These are phyloP conservation scores for Microplitis mediator DNA, from an alignment of 1,140 invertebrate species.

Conservation along the genomic window DNA sequence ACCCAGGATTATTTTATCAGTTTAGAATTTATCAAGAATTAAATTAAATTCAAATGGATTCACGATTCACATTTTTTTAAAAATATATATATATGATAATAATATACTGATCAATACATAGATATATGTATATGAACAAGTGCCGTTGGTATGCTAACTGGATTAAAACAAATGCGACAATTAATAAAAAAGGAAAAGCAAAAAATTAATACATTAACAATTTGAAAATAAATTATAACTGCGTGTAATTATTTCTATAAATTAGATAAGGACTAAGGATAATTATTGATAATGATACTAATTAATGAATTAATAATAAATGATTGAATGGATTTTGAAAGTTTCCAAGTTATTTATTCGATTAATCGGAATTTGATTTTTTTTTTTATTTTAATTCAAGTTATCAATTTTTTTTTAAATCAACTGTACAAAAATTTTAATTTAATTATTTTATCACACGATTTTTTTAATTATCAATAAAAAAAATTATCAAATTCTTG, in stretches of 20 bases:
- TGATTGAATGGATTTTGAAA: too few species aligned
- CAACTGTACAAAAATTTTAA: too few species aligned
- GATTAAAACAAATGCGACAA: too few species aligned
- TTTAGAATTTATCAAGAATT: too few species aligned
- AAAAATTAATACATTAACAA: not conserved
- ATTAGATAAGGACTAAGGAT: not conserved
- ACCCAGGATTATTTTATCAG: too few species aligned
- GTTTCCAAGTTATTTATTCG: not conserved
- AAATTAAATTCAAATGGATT: too few species aligned
- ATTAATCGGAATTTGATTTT: not conserved
- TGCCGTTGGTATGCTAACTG: not conserved
- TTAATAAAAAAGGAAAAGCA: not conserved
- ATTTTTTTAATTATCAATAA: too few species aligned
- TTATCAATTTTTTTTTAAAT: too few species aligned
- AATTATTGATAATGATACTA: not conserved
- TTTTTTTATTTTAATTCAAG: too few species aligned
- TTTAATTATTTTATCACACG: too few species aligned
- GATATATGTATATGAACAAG: conserved; percentile 11
- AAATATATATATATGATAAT: not conserved
- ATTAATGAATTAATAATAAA: not conserved
- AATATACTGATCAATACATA: not conserved
- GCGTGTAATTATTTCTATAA: not conserved
- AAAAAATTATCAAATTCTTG: too few species aligned
- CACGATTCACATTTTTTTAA: not conserved
- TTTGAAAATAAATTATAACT: not conserved